These are phyloP conservation scores for Struthio camelus DNA, from an alignment of 2,113 vertebrate genomes.

Conservation along the genomic window DNA sequence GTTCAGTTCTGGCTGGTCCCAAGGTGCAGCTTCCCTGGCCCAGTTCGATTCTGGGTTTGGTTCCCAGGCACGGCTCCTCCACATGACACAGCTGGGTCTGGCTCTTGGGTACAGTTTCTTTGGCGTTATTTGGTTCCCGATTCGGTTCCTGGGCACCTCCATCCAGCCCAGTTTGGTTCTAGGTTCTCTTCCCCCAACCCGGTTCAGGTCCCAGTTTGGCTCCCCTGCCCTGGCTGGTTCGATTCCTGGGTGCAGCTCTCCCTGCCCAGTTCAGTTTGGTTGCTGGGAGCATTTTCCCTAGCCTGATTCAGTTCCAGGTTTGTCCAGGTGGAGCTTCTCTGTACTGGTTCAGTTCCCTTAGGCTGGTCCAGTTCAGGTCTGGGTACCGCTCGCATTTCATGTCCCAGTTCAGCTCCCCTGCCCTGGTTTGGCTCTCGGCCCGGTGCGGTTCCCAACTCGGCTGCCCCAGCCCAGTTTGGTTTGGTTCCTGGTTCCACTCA, in stretches of 20 bases:
- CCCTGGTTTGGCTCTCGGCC: no score
- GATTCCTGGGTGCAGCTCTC: neutral
- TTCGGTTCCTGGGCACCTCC: neutral
- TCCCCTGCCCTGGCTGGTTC: neutral
- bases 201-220: neutral
- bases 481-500: no score
- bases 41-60: neutral
- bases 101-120: neutral
- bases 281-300: neutral
- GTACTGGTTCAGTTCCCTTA: neutral
- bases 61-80: neutral
- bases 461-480: no score
- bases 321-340: neutral
- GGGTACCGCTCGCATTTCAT: no score
- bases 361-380: neutral
- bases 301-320: neutral
- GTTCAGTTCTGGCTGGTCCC: no score
- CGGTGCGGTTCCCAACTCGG: no score
- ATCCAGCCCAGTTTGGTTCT: neutral
- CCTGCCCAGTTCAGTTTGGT: neutral
- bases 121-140: neutral
- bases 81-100: neutral
- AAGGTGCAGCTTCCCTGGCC: neutral
- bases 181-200: neutral
- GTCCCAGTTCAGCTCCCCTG: no score